Base-by-base conservation (phyloP, 2,888 invertebrate genomes). In the Sesia bembeciformis region DNA sequence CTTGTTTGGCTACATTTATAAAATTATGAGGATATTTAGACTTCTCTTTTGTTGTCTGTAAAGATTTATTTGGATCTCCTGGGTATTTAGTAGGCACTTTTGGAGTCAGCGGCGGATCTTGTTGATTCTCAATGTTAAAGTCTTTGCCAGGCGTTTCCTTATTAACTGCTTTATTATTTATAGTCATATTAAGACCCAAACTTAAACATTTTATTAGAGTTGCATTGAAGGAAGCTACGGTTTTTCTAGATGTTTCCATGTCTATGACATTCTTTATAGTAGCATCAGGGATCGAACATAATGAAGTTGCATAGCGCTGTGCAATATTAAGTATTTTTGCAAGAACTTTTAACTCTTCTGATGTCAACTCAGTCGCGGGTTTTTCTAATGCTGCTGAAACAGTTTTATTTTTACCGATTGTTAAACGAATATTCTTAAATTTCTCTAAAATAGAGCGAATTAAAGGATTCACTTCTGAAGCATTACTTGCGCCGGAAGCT, bases 331-430 rank as follows among this genome's bases (percentile, higher is more conserved):
- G 58, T 51, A 70, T 64, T 39, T 63, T 60, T 23, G 67, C 62
- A 0, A 73, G 58, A 8, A 67, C 62, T 60, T 63, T 66, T 4
- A 72, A 54, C 56, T 71, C 68, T 4, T 52, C 55, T 5, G 61
- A 59, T 8, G 65, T 53, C 7, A 73, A 56, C 6, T 51, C 58
- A 43, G 56, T 59, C 6, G 64, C 56, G 7, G 65, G 61, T 4
- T 58, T 59, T 39, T 57, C 61, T 8, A 66, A 54, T 43, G 60
- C 56, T 3, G 65, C 67, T 38, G 60, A 49, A 23, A 64, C 61
- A 4, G 4, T 40, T 39, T 40, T 40, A 52, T 40, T 40, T n/a
- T 52, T 40, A 40, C 40, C 39, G 39, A 39, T 52, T 52, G 38
- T 52, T 39, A 52, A 40, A 5, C 57, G 58, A 40, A 67, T 60